Evolutionary conservation across 64 coral and sea anemone species (phyloP), one percentile per base, ranked within the genome.

Genomic region (Actinia tenebrosa): DNA sequence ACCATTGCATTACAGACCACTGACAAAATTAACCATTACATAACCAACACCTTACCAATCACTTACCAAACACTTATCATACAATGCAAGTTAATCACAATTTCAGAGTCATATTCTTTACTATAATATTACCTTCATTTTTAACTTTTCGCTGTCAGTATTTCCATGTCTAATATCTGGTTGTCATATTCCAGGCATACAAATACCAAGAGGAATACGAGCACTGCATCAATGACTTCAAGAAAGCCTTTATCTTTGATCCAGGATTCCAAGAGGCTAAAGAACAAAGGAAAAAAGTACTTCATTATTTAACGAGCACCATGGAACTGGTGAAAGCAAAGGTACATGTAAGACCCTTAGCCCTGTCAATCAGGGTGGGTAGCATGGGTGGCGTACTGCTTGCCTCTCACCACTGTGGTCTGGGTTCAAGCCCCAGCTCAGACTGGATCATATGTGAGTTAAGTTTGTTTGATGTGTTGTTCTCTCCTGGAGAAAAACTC

Each of bases 141-240:
- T 37, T 37, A 37, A 37, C 30, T 82, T 2, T 26, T 62, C 53
- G 2, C n/a, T 17, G 46, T 20, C 17, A 19, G 16, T 50, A 3
- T 50, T 75, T 58, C 10, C 16, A 7, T 92, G 69, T 75, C 5
- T 58, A 16, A 58, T 14, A 37, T 37, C 30, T 75, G 22, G 19
- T 42, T 75, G 69, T 75, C 26, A 78, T 86, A 52, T 80, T 92
- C 4, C 22, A 99, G 97, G 97, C 91, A 16, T 95, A 92, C 86
- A 99, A 94, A 30, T 99, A 93, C 59, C 97, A 95, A 46, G 97
- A 99, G 78, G 89, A 99, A 88, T 99, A 91, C 77, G 84, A 89
- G 44, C 69, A 86, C 45, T 92, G 90, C 11, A 62, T 99, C 56
- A 78, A 88, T 23, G 93, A 86, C 86, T 95, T 99, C 45, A 90